phyloP scores from a whole-genome alignment of 1,140 invertebrate species.

The Zaprionus kolodkinae region DNA sequence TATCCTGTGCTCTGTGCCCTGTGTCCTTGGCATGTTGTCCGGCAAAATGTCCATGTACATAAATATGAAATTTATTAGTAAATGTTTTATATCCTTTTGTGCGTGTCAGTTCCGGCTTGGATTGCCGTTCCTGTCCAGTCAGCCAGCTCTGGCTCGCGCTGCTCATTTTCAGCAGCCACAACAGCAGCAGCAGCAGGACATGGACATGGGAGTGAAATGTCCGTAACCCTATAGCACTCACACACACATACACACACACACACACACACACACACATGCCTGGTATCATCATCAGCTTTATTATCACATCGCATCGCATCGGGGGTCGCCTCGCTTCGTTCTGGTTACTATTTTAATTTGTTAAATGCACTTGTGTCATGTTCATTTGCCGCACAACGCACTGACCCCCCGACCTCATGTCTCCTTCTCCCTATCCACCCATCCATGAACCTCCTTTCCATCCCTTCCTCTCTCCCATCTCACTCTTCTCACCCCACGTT shows the following conservation, averaged over 20 bases:
- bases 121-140: conserved; percentile 53
- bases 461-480: background rate
- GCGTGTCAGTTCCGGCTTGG: conserved; percentile 76
- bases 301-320: conserved; percentile 24
- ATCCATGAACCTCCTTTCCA: no score
- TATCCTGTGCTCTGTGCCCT: background rate
- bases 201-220: background rate
- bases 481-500: background rate
- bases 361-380: conserved; percentile 73
- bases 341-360: conserved; percentile 74
- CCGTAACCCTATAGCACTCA: conserved; percentile 3
- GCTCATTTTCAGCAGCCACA: conserved; percentile 45
- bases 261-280: background rate
- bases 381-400: conserved; percentile 45
- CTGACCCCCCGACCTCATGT: background rate
- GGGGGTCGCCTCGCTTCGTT: conserved; percentile 25
- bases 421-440: no score
- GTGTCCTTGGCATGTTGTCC: conserved; percentile 6
- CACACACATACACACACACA: background rate
- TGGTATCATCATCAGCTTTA: conserved; percentile 52
- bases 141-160: conserved; percentile 15
- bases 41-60: conserved; percentile 60
- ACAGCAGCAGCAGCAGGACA: conserved; percentile 29
- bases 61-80: conserved; percentile 82
- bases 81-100: conserved; percentile 80